These are phyloP conservation scores for Cantharis rufa DNA, from an alignment of 2,888 invertebrate genomes.

Conservation along the genomic window DNA sequence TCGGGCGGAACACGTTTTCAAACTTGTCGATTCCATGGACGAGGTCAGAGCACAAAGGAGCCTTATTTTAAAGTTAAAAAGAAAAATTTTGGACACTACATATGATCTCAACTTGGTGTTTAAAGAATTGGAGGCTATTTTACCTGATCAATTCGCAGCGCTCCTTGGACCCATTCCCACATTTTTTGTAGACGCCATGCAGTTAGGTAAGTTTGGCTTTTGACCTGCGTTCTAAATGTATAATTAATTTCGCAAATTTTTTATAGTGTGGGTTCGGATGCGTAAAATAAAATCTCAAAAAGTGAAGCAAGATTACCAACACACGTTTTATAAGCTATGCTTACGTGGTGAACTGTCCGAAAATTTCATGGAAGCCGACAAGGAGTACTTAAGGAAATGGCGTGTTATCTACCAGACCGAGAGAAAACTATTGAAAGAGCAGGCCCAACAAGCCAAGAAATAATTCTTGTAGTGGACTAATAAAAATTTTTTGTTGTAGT, in stretches of 20 bases:
- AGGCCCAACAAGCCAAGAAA: too few relatives aligned
- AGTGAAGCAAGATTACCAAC: not conserved
- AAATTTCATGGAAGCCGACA: not conserved
- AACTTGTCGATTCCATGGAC: not conserved
- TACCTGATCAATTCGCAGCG: not conserved
- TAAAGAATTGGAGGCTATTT: not conserved
- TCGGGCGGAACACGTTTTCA: not conserved
- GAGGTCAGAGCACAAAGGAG: accelerated
- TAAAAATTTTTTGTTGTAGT: too few relatives aligned
- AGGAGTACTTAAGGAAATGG: not conserved
- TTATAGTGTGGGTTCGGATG: not conserved
- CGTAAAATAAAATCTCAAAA: not conserved
- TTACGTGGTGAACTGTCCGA: not conserved
- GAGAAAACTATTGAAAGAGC: not conserved
- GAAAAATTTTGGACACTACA: not conserved
- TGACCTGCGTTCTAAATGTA: not conserved
- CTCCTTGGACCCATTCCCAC: not conserved
- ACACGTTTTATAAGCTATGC: not conserved
- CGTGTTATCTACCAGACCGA: not conserved
- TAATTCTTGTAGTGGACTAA: too few relatives aligned
- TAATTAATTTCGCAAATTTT: not conserved
- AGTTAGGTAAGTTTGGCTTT: not conserved
- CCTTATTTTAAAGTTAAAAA: not conserved
- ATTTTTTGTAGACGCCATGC: not conserved
- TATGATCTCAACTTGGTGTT: not conserved